Percentiles rank a stretch among this genome's conserved stretches.
Conservation (phyloP, 2,888 invertebrate genomes). For the Nomada flava region DNA sequence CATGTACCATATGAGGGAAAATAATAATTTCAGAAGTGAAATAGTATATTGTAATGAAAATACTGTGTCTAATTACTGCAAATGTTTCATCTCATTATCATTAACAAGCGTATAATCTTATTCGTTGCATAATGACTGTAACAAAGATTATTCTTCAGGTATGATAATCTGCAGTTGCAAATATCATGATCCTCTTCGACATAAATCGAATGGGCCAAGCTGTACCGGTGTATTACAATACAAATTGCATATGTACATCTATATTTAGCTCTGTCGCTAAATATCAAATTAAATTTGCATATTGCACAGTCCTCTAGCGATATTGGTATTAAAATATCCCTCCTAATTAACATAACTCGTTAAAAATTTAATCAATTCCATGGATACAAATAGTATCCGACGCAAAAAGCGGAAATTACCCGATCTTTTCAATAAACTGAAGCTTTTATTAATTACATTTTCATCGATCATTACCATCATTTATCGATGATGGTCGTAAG, state of each 20-base stretch:
- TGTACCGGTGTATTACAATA: not conserved
- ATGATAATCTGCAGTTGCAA: not conserved
- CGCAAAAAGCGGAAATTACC: not conserved
- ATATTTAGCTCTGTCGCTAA: not conserved
- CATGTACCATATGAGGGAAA: no score
- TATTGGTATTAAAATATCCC: not conserved
- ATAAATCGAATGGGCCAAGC: not conserved
- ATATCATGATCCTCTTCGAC: not conserved
- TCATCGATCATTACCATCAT: not conserved
- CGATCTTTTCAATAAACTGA: not conserved
- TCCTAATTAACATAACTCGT: not conserved
- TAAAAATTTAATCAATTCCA: not conserved
- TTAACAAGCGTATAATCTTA: not conserved
- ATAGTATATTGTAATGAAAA: no score
- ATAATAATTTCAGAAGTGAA: no score
- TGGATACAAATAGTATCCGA: not conserved
- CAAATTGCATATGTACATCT: not conserved
- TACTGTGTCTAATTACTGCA: no score
- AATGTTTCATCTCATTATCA: no score
- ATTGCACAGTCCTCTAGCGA: not conserved
- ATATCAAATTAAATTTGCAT: not conserved
- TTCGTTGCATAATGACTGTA: not conserved
- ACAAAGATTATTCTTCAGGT: not conserved
- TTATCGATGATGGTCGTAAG: not conserved
- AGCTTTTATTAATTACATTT: slow-evolving; percentile 3